Evolutionary conservation across 2,113 vertebrate species (phyloP), one percentile per base, ranked within the genome.

Genomic region (Thunnus maccoyii): DNA sequence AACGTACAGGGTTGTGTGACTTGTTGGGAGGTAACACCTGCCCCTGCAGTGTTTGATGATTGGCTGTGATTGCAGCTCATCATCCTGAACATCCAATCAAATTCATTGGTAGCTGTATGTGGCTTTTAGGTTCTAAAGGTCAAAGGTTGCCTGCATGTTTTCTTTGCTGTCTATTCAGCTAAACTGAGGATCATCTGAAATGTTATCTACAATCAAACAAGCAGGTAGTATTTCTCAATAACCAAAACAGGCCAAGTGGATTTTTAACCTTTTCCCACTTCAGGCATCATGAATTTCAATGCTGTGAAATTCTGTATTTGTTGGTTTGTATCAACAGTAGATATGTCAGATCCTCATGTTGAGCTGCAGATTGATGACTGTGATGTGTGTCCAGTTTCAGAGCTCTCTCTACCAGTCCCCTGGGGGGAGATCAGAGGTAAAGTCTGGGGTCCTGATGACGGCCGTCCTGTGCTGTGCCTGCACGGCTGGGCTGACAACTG

Each of bases 401-500:
- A 97, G 82, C 64, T 96, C 64, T 93, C 69, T 8, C 4, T 97
- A 2, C n/a, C 92, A 0, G 75, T 97, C 5, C 94, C 94, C 1
- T 96, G 94, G 96, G 96, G 95, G 47, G 89, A 96, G 41, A 89
- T 96, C 6, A 92, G 90, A 61, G 94, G 93, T 65, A 93, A 94
- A 70, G 63, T 92, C 41, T 96, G 95, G 94, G 94, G 95, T 84
- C 91, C 95, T 67, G 83, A 76, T 0, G 80, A 94, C 0, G 96
- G 96, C 0, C 74, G 20, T 54, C 94, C 93, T 0, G 92, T 97
- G 47, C 84, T 97, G 14, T 97, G 96, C 74, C 85, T 97, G 68
- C 95, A 96, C 0, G 95, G 96, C 61, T 97, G 96, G 95, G 79
- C 95, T 46, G 96, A 96, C 82, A 95, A 96, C 67, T 91, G 94